phyloP scores from a whole-genome alignment of 2,113 vertebrate genomes.

The Greenwoodochromis staneri region DNA sequence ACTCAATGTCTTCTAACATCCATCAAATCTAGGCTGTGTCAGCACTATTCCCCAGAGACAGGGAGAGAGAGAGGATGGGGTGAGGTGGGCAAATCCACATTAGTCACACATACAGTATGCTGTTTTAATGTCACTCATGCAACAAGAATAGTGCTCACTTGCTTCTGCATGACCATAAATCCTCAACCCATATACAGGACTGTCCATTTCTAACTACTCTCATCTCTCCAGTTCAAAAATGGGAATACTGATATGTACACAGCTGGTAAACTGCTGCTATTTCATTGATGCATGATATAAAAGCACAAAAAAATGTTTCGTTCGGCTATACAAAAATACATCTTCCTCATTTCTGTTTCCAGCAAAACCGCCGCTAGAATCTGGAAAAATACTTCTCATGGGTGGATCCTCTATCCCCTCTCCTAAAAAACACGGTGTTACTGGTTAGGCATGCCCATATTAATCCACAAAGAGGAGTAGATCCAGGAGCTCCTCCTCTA shows the following conservation, averaged over 20 bases:
- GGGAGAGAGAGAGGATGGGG: background rate
- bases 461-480: constrained; percentile 41
- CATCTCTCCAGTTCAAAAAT: background rate
- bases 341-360: background rate
- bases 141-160: background rate
- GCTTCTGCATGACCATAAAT: background rate
- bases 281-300: background rate
- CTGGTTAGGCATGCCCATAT: constrained; percentile 35
- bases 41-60: constrained; percentile 31
- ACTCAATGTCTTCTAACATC: constrained; percentile 43
- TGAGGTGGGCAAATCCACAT: background rate
- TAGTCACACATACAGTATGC: constrained; percentile 6
- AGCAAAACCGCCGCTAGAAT: background rate
- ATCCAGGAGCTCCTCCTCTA: constrained; percentile 32
- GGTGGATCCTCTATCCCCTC: background rate
- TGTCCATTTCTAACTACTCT: background rate
- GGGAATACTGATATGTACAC: background rate
- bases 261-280: background rate
- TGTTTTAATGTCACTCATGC: background rate
- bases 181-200: background rate
- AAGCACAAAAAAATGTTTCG: background rate
- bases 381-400: background rate
- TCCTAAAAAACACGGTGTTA: background rate
- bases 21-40: constrained; percentile 48
- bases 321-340: background rate